Evolutionary conservation across 1,140 invertebrate species (phyloP).

Genomic region (Leptinotarsa undecemlineata): DNA sequence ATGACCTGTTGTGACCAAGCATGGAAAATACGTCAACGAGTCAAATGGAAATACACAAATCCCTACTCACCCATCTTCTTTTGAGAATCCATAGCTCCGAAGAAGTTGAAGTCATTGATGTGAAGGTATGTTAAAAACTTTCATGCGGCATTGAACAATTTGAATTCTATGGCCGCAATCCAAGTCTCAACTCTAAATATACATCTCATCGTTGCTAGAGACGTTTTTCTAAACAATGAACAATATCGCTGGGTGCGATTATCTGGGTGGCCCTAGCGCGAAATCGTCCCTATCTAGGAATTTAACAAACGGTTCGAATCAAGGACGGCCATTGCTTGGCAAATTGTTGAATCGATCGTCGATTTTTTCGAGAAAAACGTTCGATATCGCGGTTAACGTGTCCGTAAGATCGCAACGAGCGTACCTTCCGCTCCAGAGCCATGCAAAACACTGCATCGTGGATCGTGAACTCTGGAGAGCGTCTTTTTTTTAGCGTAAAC

Average conservation of each 20-base stretch:
- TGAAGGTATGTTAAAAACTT: constrained; percentile 21
- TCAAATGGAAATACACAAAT: not conserved
- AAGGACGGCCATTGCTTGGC: not conserved
- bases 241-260: not conserved
- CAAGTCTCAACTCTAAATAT: constrained; percentile 27
- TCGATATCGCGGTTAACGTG: not conserved
- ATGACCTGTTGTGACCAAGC: too few species aligned
- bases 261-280: not conserved
- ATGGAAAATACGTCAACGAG: too few species aligned
- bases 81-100: constrained; percentile 14
- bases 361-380: not conserved
- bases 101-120: constrained; percentile 24
- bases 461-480: constrained; percentile 1
- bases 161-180: constrained; percentile 24
- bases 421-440: not conserved
- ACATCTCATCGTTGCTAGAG: constrained; percentile 11
- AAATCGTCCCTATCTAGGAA: not conserved
- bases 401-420: not conserved
- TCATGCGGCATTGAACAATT: constrained; percentile 11
- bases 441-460: constrained; percentile 22
- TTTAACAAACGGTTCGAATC: constrained; percentile 1
- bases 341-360: not conserved
- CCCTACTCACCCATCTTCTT: constrained; percentile 15
- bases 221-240: constrained; percentile 19
- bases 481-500: constrained; percentile 20